Evolutionary conservation across 2,113 vertebrate genomes (phyloP).

Genomic region (Epinephelus moara): DNA sequence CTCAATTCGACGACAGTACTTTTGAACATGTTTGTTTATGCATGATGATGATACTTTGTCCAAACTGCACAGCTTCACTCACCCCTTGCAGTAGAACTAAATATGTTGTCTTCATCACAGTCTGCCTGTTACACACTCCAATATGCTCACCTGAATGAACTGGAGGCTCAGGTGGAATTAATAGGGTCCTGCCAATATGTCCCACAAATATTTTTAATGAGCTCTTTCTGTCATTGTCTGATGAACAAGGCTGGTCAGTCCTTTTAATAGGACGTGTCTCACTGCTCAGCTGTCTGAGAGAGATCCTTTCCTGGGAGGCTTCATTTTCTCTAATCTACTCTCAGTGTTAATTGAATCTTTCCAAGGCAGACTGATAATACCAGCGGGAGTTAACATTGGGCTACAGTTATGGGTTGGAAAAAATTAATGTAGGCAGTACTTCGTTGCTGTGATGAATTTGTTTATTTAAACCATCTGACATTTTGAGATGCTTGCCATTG

Average conservation of each 20-base stretch:
- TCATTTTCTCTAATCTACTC: slow-evolving; percentile 41
- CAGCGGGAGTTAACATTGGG: no score
- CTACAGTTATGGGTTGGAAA: no score
- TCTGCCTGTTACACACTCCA: not conserved
- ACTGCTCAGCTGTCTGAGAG: slow-evolving; percentile 43
- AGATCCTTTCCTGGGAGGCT: slow-evolving; percentile 34
- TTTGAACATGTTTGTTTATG: not conserved
- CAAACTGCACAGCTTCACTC: not conserved
- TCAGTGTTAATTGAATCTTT: slow-evolving; percentile 51
- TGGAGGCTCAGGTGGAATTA: not conserved
- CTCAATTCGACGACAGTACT: no score
- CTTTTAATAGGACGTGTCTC: slow-evolving; percentile 52
- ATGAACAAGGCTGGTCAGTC: slow-evolving; percentile 48
- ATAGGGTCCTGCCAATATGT: slow-evolving; percentile 41
- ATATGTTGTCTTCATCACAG: not conserved
- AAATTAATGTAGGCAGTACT: not conserved
- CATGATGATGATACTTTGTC: not conserved
- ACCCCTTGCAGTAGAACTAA: not conserved
- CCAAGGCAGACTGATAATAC: slow-evolving; percentile 23
- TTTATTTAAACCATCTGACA: not conserved
- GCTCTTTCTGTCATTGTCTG: slow-evolving; percentile 64
- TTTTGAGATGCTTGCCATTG: not conserved
- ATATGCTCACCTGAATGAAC: not conserved
- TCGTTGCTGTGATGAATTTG: not conserved
- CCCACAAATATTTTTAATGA: slow-evolving; percentile 29